Evolutionary conservation across 2,113 vertebrate genomes (phyloP), one percentile per base, ranked within the genome.

Genomic region (Smithornis capensis): DNA sequence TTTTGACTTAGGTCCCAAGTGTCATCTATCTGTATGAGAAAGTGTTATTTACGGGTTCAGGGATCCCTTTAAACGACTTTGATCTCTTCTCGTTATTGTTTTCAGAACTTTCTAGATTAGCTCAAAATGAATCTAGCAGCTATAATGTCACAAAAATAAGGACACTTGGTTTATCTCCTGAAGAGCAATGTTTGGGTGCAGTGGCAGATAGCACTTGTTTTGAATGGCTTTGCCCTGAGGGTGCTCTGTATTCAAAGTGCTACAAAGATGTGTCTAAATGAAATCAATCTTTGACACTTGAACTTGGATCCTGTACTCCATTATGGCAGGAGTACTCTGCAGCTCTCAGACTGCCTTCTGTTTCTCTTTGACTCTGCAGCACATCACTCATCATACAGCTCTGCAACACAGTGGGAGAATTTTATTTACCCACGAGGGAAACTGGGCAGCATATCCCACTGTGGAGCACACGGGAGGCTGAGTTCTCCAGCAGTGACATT

Each of bases 221-320:
- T 77, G 62, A 79, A 87, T 45, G 55, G 37, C 53, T 83, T 75
- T 82, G 21, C 28, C 49, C 59, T 42, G 50, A 60, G n/a, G 28
- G 47, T 94, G 65, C 59, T 91, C 59, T 75, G 11, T 91, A 87
- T 89, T 84, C 81, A 33, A 31, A 82, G 65, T 17, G 22, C 74
- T 87, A 17, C 45, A 69, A 85, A 38, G 42, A 81, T 33, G 37
- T 42, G n/a, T 87, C 47, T 65, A 70, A 89, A 77, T 31, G 31
- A 91, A 79, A 94, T 82, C 74, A 62, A 27, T 69, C 77, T 89
- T 76, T 80, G 53, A 90, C 70, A 87, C 67, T 38, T 87, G 81
- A 87, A 94, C n/a, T 40, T 56, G 12, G 22, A 37, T 45, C 28
- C 45, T 70, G 29, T 38, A 33, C 64, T 83, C 55, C 2, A 0